Evolutionary conservation across 2,888 invertebrate species (phyloP), one percentile per base, ranked within the genome.

Genomic region (Pyrgus malvae): DNA sequence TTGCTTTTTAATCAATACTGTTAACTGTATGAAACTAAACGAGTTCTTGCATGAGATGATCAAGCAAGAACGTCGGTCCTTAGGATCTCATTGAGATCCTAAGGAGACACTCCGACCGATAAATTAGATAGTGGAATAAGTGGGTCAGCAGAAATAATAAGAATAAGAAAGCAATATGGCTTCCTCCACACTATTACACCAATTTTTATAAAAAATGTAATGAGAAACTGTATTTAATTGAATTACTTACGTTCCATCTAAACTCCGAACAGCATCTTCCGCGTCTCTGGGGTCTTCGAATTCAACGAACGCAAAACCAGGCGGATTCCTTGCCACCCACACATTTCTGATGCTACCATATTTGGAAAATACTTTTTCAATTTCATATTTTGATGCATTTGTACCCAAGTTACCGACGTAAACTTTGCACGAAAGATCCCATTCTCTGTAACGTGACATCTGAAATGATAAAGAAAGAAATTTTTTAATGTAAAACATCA

Each of bases 251-350:
- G 91, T 91, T 74, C 96, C 96, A 82, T 96, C 96, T 71, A 97
- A 85, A 19, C 95, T 96, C 70, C 96, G 89, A 9, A 95, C 95
- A 23, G 96, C 93, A 80, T 97, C 97, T 80, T 96, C 96, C 9
- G 97, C 97, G 76, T 97, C 97, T 59, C 97, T 89, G 11, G 95
- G 93, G 72, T 98, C 97, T 86, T 97, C 96, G 79, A 93, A 97
- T 82, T 97, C 97, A 3, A 96, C 96, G 81, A 97, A 97, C 0
- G 97, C 97, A 84, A 97, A 97, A 12, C 97, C 98, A 4, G 97
- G 97, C 33, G 97, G 98, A 76, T 98, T 97, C 70, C 97, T 91
- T 0, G 98, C 98, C 48, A 98, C 97, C 98, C 98, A 98, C 42
- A 98, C 97, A 83, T 97, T 98, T 67, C 96, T 92, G 61, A 98